Evolutionary conservation across 2,797 vertebrate genomes (phyloP), one percentile per base, ranked within the genome.

Genomic region (Spea hammondii): DNA sequence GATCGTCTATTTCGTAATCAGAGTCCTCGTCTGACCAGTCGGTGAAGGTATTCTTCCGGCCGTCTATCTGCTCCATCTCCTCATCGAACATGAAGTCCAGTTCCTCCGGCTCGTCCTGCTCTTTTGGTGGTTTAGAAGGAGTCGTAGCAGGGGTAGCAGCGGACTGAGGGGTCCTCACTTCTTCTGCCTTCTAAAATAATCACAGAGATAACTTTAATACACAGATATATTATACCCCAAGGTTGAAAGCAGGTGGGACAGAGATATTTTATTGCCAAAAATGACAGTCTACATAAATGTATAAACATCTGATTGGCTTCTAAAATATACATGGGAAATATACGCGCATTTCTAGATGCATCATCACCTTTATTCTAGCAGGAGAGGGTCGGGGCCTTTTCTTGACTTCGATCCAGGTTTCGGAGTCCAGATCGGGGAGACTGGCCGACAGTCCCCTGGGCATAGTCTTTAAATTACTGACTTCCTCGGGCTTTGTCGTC

Each of bases 381-480:
- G 96, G 97, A 0, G 97, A 98, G 0, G 97, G 95, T 13, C 97
- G 88, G 66, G 96, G 96, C 79, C 97, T 93, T 89, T 98, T 99
- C 90, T 99, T 99, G 66, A 99, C 98, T 89, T 99, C 98, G 47
- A 99, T 99, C 98, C 98, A 99, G 0, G 94, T 96, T 88, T 99
- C 98, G 0, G 96, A 98, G 89, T 99, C 97, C 85, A 99, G 86
- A 86, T 99, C 97, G 0, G 98, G 98, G 55, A 99, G 91, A 83
- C 96, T 98, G 76, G 97, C 96, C 0, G 97, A 99, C 79, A 99
- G 90, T 57, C 98, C 98, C 81, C 97, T 99, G 46, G 96, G 96
- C 94, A 99, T 95, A 0, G 94, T 96, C 91, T 99, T 99, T 78
- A 99, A 91, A 90, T 98, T 98, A 83, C 94, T 95, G 66, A 87